A percentile compares a stretch with the other conserved stretches of the same genome.
phyloP scores from a whole-genome alignment of 2,888 invertebrate genomes.

The Drosophila quinaria region DNA sequence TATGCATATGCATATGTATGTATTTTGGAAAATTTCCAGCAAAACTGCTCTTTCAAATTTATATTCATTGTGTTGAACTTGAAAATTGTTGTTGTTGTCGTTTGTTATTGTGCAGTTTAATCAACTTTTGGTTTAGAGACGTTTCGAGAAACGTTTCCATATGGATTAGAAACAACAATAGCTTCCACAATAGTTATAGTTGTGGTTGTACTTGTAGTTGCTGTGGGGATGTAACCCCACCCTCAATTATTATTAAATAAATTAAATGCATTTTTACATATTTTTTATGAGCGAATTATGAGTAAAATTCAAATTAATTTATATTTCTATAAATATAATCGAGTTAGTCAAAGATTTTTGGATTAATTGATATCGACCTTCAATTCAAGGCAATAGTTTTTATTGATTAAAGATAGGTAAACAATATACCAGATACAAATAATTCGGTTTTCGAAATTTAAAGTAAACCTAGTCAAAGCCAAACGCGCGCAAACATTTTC shows the following conservation, averaged over 20 bases:
- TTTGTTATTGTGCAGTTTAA: conserved; percentile 81
- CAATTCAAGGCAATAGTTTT: not conserved
- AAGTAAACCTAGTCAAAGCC: not conserved
- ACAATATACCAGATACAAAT: not conserved
- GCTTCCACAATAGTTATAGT: conserved; percentile 1
- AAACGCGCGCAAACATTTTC: no score
- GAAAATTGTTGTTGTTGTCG: conserved; percentile 68
- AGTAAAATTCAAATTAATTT: conserved; percentile 1
- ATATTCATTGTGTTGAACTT: conserved; percentile 79
- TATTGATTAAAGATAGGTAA: not conserved
- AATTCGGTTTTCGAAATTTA: not conserved
- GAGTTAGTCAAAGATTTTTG: not conserved
- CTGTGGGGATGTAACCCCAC: conserved; percentile 4
- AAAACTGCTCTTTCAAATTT: conserved; percentile 71
- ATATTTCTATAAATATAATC: conserved; percentile 2
- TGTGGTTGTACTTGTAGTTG: not conserved
- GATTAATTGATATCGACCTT: conserved; percentile 10
- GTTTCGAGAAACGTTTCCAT: conserved; percentile 75
- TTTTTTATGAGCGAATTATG: conserved; percentile 4
- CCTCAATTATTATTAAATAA: conserved; percentile 21
- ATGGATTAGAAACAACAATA: conserved; percentile 41
- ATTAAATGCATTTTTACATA: not conserved
- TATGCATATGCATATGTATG: conserved; percentile 12
- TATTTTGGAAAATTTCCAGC: conserved; percentile 75
- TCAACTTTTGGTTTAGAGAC: conserved; percentile 73